These are phyloP conservation scores for Drosophila prosaltans DNA, from an alignment of 1,140 invertebrate genomes.

Conservation along the genomic window DNA sequence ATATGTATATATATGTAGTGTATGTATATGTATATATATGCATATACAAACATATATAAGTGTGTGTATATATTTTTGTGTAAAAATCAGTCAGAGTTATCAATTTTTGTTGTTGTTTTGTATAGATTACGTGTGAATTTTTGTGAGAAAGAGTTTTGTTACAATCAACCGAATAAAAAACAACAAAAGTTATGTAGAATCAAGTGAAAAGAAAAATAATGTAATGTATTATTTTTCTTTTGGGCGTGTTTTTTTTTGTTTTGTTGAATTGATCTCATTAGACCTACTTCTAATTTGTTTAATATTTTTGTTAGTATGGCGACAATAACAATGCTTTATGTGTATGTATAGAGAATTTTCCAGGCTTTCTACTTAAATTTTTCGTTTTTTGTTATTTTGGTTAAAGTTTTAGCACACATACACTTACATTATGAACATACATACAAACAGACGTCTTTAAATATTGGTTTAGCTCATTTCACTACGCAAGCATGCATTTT, in stretches of 20 bases:
- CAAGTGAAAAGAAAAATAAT: background rate
- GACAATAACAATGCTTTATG: slow-evolving; percentile 30
- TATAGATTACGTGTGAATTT: background rate
- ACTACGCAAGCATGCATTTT: slow-evolving; percentile 60
- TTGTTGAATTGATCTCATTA: slow-evolving; percentile 48
- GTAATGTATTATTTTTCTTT: background rate
- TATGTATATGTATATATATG: slow-evolving; percentile 63
- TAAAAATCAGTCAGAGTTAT: slow-evolving; percentile 78
- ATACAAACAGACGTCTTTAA: slow-evolving; percentile 51
- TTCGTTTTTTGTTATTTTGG: background rate
- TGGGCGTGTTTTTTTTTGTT: background rate
- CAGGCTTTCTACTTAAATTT: slow-evolving; percentile 10
- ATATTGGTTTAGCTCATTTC: slow-evolving; percentile 18
- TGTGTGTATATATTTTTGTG: slow-evolving; percentile 63
- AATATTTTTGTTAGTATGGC: slow-evolving; percentile 7
- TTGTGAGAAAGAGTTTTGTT: background rate
- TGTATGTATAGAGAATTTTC: background rate
- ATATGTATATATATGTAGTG: slow-evolving; percentile 54
- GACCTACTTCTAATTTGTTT: slow-evolving; percentile 33
- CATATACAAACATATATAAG: slow-evolving; percentile 70
- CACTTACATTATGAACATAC: slow-evolving; percentile 25
- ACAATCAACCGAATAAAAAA: background rate
- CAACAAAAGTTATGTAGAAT: background rate
- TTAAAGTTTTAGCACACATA: slow-evolving; percentile 21
- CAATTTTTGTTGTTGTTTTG: slow-evolving; percentile 63